Conservation (phyloP, 2,888 invertebrate genomes). For the Andrena chrysosceles region DNA sequence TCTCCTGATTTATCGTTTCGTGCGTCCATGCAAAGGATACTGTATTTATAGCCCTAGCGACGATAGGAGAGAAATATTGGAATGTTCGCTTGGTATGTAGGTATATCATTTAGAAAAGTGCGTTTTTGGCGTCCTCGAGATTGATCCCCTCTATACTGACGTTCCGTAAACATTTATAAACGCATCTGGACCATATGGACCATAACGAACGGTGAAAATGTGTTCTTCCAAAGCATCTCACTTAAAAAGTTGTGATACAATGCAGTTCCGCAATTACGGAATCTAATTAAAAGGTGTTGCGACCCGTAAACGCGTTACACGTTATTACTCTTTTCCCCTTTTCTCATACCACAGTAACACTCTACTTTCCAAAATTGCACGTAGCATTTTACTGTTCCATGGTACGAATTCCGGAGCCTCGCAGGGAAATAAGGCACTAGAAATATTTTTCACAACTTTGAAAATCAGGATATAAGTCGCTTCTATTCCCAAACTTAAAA, state of each 20-base stretch:
- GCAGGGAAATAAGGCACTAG: too few relatives aligned
- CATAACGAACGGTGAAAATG: not conserved
- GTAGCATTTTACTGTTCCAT: too few relatives aligned
- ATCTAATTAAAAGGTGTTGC: not conserved
- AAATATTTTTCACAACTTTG: too few relatives aligned
- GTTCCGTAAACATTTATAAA: constrained; percentile 7
- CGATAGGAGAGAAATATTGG: constrained; percentile 53
- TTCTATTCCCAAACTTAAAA: too few relatives aligned
- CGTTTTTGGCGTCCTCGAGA: constrained; percentile 21
- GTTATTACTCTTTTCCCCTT: too few relatives aligned
- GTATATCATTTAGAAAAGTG: constrained; percentile 36
- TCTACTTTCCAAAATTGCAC: too few relatives aligned
- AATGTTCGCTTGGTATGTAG: constrained; percentile 31
- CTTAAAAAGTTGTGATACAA: too few relatives aligned
- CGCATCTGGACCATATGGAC: not conserved
- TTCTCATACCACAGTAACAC: too few relatives aligned
- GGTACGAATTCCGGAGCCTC: too few relatives aligned
- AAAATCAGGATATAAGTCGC: too few relatives aligned
- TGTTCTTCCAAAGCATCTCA: not conserved
- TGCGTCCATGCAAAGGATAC: constrained; percentile 19
- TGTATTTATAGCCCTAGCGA: constrained; percentile 50
- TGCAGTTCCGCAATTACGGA: too few relatives aligned
- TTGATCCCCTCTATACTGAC: constrained; percentile 10
- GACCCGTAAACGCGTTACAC: too few relatives aligned
- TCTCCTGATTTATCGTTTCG: constrained; percentile 42